Percentiles rank a stretch among this genome's conserved stretches.
These are phyloP conservation scores for Scaptomyza caliginosa DNA, from an alignment of 2,888 invertebrate species.

Conservation along the genomic window DNA sequence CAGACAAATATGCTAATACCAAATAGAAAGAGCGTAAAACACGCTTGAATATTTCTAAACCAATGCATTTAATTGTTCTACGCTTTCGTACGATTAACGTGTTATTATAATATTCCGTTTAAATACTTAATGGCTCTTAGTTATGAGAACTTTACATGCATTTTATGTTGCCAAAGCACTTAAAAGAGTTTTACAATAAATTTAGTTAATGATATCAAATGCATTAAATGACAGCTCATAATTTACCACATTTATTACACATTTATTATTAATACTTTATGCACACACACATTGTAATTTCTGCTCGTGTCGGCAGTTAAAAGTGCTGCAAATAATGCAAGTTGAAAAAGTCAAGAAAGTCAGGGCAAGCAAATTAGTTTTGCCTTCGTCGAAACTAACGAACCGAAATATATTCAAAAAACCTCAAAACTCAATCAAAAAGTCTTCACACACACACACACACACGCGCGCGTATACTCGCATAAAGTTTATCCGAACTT, in stretches of 20 bases:
- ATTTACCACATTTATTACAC: not conserved
- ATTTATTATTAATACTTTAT: not conserved
- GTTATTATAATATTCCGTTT: not conserved
- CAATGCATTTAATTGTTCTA: not conserved
- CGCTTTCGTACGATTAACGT: not conserved
- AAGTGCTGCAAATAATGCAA: constrained; percentile 4
- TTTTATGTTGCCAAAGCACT: too few species aligned
- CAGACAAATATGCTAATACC: constrained; percentile 1
- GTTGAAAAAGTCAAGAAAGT: constrained; percentile 38
- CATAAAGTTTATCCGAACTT: constrained; percentile 46
- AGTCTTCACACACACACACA: constrained; percentile 50
- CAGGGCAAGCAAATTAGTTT: constrained; percentile 43
- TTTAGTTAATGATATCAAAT: not conserved
- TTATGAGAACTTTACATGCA: not conserved
- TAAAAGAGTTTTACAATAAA: not conserved
- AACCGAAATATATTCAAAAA: constrained; percentile 33
- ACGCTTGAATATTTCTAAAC: not conserved
- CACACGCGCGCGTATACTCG: constrained; percentile 7
- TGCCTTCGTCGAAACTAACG: constrained; percentile 35
- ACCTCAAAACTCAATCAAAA: constrained; percentile 70
- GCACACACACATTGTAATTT: not conserved
- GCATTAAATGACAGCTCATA: not conserved
- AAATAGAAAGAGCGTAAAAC: not conserved
- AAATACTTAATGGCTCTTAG: not conserved
- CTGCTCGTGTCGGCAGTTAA: constrained; percentile 12